phyloP scores from a whole-genome alignment of 2,888 invertebrate genomes.

The Sminthurides aquaticus region DNA sequence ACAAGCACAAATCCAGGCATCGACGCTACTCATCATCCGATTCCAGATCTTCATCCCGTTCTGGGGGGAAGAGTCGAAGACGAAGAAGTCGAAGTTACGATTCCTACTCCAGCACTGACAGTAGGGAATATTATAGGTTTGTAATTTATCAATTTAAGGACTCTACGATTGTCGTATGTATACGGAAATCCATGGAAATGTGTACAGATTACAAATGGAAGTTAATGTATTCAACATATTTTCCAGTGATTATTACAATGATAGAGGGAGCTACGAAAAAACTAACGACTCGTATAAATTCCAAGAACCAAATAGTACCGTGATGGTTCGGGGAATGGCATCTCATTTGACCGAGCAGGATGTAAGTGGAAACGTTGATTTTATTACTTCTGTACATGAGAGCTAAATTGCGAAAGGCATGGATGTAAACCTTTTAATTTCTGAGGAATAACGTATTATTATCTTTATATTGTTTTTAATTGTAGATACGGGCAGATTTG shows the following conservation, averaged over 20 bases:
- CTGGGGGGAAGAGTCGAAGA: conserved; percentile 25
- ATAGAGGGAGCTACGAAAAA: conserved; percentile 29
- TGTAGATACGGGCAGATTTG: conserved; percentile 70
- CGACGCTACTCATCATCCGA: conserved; percentile 22
- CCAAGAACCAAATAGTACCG: conserved; percentile 60
- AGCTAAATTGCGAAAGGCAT: background rate
- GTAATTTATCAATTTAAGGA: background rate
- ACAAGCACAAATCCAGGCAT: conserved; percentile 19
- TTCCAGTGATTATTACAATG: conserved; percentile 30
- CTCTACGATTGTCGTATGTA: no score
- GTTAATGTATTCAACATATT: no score
- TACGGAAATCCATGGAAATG: no score
- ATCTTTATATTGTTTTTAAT: background rate
- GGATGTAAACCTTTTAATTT: no score
- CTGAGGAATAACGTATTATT: conserved; percentile 8
- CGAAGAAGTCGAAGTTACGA: conserved; percentile 27
- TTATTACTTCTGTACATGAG: background rate
- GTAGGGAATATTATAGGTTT: conserved; percentile 23
- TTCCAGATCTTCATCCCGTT: conserved; percentile 30
- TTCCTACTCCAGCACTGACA: conserved; percentile 30
- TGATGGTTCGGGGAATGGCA: conserved; percentile 66
- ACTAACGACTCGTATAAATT: conserved; percentile 50
- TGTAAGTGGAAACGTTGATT: conserved; percentile 51
- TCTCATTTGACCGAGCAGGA: conserved; percentile 70
- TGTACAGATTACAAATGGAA: no score